phyloP scores from a whole-genome alignment of 1,140 invertebrate genomes.

The Amyelois transitella region DNA sequence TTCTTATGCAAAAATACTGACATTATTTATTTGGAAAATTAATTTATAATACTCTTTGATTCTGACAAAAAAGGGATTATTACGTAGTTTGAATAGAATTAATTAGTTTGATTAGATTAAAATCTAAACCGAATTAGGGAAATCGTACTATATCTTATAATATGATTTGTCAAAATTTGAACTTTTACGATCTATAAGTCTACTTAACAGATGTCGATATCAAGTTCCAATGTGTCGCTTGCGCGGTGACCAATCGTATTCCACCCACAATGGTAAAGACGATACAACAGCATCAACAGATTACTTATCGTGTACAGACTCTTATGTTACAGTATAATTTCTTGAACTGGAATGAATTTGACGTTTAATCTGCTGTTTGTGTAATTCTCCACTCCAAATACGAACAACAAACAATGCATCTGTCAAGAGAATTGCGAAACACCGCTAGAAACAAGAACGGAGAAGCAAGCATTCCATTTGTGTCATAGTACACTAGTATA shows the following conservation, averaged over 20 bases:
- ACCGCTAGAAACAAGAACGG: constrained; percentile 1
- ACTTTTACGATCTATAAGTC: neutral
- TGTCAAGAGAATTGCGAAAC: constrained; percentile 19
- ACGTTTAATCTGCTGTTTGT: no score
- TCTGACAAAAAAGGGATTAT: no score
- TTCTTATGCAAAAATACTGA: no score
- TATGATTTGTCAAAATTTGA: no score
- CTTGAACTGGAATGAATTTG: no score
- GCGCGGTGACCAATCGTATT: constrained; percentile 9
- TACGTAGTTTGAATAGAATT: no score
- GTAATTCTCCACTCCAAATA: constrained; percentile 12
- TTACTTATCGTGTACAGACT: neutral
- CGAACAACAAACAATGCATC: constrained; percentile 18
- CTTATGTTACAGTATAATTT: no score
- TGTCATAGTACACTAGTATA: neutral
- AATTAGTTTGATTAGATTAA: no score
- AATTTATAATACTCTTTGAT: no score
- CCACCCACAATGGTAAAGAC: constrained; percentile 16
- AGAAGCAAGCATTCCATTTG: neutral
- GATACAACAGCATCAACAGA: constrained; percentile 8
- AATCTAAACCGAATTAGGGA: neutral
- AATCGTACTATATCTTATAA: no score
- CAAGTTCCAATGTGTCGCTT: constrained; percentile 33
- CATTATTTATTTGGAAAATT: no score
- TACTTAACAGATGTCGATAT: constrained; percentile 12